A percentile compares a stretch with the other conserved stretches of the same genome.
These are phyloP conservation scores for Crypturellus undulatus DNA, from an alignment of 2,113 vertebrate species.

Conservation along the genomic window DNA sequence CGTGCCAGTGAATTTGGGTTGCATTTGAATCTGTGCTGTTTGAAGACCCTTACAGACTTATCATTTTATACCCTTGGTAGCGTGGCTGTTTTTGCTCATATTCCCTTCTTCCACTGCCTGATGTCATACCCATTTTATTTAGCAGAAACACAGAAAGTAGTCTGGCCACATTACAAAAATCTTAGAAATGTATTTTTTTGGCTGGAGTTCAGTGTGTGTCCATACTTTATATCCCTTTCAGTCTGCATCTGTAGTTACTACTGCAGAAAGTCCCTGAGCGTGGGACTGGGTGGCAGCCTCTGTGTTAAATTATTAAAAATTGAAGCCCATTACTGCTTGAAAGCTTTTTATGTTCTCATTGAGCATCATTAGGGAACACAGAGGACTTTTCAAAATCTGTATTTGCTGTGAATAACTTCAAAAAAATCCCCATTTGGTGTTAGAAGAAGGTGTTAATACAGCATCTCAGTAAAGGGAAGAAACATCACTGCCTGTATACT, in stretches of 20 bases:
- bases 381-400: neutral
- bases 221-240: neutral
- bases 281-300: neutral
- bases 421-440: neutral
- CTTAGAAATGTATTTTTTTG: neutral
- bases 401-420: fast-evolving
- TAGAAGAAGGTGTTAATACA: neutral
- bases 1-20: neutral
- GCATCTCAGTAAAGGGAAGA: neutral
- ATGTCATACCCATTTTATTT: neutral
- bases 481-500: neutral
- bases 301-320: neutral
- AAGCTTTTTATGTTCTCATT: neutral
- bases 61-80: neutral
- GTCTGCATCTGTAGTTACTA: neutral
- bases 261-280: neutral
- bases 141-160: neutral
- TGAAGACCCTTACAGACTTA: neutral
- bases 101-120: neutral
- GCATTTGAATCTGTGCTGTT: neutral
- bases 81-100: neutral
- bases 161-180: neutral
- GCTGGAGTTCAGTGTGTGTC: neutral
- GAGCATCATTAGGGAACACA: neutral
- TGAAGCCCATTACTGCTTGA: neutral